Evolutionary conservation across 2,113 vertebrate genomes (phyloP), one percentile per base, ranked within the genome.

Genomic region (Kryptolebias marmoratus): DNA sequence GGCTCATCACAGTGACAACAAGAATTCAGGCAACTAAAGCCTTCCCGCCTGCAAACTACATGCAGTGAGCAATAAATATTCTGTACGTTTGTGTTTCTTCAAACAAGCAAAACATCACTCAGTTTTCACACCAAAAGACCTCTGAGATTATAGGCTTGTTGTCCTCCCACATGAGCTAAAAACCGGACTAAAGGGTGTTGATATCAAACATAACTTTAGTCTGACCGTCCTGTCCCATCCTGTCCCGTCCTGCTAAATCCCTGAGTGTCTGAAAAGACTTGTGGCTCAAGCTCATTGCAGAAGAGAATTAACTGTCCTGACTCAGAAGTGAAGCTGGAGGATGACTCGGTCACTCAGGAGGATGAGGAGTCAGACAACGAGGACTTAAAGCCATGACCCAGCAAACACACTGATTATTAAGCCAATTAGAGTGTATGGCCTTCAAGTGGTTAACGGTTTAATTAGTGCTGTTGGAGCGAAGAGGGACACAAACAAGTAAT

Each of bases 401-500:
- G 64, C 73, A 69, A 79, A 61, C 73, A 57, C 71, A 81, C 83
- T 71, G 71, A 80, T 84, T 87, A 88, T 90, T 91, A 85, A 88
- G 74, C 80, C 82, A 81, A 85, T 89, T 82, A 85, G 87, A 79
- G 67, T 56, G 69, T 67, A 55, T 75, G 77, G 81, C 78, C 86
- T 84, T 86, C 61, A 86, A 90, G 90, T 85, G 80, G 83, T 84
- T 92, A 92, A 92, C 91, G 64, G 79, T 84, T 92, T 91, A 94
- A 93, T 91, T 92, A 87, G 84, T 73, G 77, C 78, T 74, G 87
- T 92, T 91, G 88, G 71, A 89, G 79, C 71, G 11, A 71, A 80
- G 64, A 72, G 61, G 30, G 64, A 66, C 39, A 60, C 54, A 67
- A 81, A 80, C 66, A 82, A 71, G 67, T 77, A 76, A 83, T 66